Evolutionary conservation across 2,888 invertebrate species (phyloP).

Genomic region (Drosophila sordidula): DNA sequence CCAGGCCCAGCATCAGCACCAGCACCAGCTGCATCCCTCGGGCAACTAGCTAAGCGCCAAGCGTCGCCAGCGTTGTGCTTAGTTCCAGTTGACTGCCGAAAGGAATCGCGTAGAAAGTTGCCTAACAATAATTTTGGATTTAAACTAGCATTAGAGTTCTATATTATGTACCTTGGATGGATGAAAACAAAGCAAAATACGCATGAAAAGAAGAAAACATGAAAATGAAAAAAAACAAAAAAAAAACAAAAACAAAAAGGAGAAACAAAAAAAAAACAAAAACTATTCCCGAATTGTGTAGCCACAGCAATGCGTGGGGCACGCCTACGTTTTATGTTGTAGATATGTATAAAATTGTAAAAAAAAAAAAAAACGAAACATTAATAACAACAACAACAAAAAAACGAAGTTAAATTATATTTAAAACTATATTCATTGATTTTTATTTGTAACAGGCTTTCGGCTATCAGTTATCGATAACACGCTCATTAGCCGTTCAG

Average conservation of each 20-base stretch:
- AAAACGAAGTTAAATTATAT: slow-evolving; percentile 41
- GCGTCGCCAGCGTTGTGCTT: slow-evolving; percentile 3
- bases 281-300: slow-evolving; percentile 48
- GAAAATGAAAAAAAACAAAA: slow-evolving; percentile 1
- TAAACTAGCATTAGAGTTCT: slow-evolving; percentile 55
- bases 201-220: slow-evolving; percentile 4
- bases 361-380: slow-evolving; percentile 39
- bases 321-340: slow-evolving; percentile 69
- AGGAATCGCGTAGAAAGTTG: slow-evolving; percentile 3
- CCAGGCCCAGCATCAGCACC: no score
- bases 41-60: slow-evolving; percentile 21
- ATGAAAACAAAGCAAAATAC: slow-evolving; percentile 20
- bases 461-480: neutral
- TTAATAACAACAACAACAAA: slow-evolving; percentile 34
- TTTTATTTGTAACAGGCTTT: neutral
- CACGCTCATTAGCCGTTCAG: neutral
- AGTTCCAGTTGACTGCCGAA: slow-evolving; percentile 30
- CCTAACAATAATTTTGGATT: slow-evolving; percentile 27
- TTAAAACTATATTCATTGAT: slow-evolving; percentile 2
- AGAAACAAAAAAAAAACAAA: slow-evolving; percentile 8
- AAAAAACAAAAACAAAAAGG: slow-evolving; percentile 3
- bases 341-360: slow-evolving; percentile 75
- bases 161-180: slow-evolving; percentile 68
- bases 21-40: slow-evolving; percentile 11
- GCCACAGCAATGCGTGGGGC: slow-evolving; percentile 27